Evolutionary conservation across 2,888 invertebrate species (phyloP).

Genomic region (Agrochola macilenta): DNA sequence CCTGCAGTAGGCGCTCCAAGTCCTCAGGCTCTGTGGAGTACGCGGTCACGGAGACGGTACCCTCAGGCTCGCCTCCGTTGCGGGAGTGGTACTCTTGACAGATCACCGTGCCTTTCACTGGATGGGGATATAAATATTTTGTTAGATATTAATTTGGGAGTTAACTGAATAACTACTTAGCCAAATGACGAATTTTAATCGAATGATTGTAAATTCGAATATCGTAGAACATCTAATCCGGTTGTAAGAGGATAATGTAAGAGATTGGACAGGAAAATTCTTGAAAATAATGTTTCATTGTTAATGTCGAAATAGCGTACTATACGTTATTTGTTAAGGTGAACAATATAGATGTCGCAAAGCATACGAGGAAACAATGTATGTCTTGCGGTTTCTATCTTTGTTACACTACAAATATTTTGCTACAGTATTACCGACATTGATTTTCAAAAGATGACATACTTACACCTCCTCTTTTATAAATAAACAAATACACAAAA

Average conservation of each 20-base stretch:
- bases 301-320: not conserved
- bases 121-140: not conserved
- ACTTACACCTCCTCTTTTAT: slow-evolving; percentile 2
- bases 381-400: slow-evolving; percentile 6
- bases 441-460: slow-evolving; percentile 32
- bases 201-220: not conserved
- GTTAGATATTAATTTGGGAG: not conserved
- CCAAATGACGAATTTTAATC: not conserved
- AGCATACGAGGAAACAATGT: not conserved
- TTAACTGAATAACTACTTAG: not conserved
- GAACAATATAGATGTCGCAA: slow-evolving; percentile 13
- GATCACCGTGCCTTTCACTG: slow-evolving; percentile 94
- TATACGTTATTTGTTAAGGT: not conserved
- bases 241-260: slow-evolving; percentile 8
- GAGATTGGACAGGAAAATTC: not conserved
- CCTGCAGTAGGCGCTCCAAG: slow-evolving; percentile 83
- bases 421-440: slow-evolving; percentile 9
- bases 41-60: slow-evolving; percentile 92
- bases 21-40: slow-evolving; percentile 92
- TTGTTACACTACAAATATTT: slow-evolving; percentile 39
- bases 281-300: not conserved
- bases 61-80: slow-evolving; percentile 93
- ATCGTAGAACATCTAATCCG: slow-evolving; percentile 9
- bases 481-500: not conserved
- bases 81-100: slow-evolving; percentile 93